Evolutionary conservation across 2,888 invertebrate species (phyloP).

Genomic region (Psococerastis gibbosa): DNA sequence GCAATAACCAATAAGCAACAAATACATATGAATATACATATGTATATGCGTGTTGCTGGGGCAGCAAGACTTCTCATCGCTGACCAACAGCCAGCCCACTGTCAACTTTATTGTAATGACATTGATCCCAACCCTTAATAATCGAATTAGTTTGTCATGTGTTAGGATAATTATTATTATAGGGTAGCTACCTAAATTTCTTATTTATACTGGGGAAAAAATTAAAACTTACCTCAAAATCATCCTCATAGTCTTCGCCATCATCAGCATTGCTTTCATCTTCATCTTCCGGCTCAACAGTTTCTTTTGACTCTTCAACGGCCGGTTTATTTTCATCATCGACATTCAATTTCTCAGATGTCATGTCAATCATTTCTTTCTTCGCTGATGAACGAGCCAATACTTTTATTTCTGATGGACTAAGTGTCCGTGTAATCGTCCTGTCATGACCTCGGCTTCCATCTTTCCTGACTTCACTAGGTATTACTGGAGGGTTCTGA

Average conservation of each 20-base stretch:
- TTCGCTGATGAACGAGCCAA: not conserved
- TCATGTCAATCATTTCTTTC: not conserved
- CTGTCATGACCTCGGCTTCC: too few species aligned
- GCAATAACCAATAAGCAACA: too few species aligned
- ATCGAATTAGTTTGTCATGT: too few species aligned
- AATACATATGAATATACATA: too few species aligned
- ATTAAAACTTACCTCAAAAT: constrained; percentile 29
- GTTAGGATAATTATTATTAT: too few species aligned
- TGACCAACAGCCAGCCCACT: too few species aligned
- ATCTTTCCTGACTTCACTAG: too few species aligned
- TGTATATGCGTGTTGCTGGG: too few species aligned
- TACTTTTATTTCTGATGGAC: constrained; percentile 1
- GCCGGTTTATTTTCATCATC: not conserved
- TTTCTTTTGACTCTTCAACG: not conserved
- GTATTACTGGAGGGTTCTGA: too few species aligned
- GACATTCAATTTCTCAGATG: not conserved
- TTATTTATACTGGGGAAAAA: constrained; percentile 3
- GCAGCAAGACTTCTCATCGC: too few species aligned
- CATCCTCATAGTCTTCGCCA: constrained; percentile 26
- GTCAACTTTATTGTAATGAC: too few species aligned
- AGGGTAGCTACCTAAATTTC: not conserved
- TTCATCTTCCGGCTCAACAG: constrained; percentile 15
- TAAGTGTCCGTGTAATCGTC: constrained; percentile 1
- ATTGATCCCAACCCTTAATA: too few species aligned
- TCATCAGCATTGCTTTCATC: constrained; percentile 15